Evolutionary conservation across 2,797 vertebrate genomes (phyloP), one percentile per base, ranked within the genome.

Genomic region (Spheniscus humboldti): DNA sequence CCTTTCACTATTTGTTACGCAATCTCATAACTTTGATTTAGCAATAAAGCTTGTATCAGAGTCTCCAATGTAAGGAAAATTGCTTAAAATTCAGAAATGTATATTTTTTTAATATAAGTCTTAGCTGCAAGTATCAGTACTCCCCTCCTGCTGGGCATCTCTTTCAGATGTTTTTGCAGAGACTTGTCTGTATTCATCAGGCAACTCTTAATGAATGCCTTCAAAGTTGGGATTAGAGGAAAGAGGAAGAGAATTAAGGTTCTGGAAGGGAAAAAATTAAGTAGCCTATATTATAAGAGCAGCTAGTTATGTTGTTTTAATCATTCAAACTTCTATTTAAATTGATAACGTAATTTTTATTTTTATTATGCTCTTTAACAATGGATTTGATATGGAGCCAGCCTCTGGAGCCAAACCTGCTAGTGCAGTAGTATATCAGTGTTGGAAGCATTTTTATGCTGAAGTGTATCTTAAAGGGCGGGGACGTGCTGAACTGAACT

Each of bases 71-170:
- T 56, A 75, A 95, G 86, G 60, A 92, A 90, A 87, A 90, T 37
- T 9, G 47, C 62, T 96, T 92, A 48, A 90, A 90, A 77, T 90
- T 96, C 76, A 94, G 55, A 88, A 93, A 88, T 69, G 15, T 88
- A 13, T 91, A 31, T 88, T 90, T 96, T 91, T 94, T 45, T 84
- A 86, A 69, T 91, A 15, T 39, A 93, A 92, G 78, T 66, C 1
- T 5, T 96, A 84, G 91, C 84, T 96, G 78, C 78, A 94, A 94
- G 86, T 55, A 1, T 88, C 64, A 48, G 68, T 95, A 66, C 91
- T 96, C 97, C 94, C n/a, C n/a, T 95, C 78, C 96, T 97, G 78
- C 94, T 94, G 92, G 95, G 94, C 95, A 94, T 96, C 57, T 91
- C 86, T 92, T 94, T 95, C 82, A 91, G 88, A 88, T 91, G 66